A percentile compares a stretch with the other conserved stretches of the same genome.
Conservation (phyloP, 2,888 invertebrate species). For the Phrixothrix hirtus region DNA sequence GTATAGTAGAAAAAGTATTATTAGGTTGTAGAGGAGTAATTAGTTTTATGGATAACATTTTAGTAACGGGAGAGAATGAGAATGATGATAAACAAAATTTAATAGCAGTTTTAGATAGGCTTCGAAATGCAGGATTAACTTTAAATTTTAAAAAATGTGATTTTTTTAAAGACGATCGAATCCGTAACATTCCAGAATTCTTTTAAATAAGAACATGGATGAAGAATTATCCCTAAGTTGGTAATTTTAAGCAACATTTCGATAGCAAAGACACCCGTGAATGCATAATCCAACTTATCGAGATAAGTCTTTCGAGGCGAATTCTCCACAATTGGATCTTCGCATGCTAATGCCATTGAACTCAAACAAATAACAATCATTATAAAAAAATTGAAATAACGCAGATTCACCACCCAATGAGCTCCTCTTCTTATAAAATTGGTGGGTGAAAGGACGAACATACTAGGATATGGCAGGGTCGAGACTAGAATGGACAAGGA, state of each 20-base stretch:
- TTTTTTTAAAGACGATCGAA: no score
- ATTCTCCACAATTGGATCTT: constrained; percentile 96
- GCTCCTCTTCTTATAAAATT: constrained; percentile 97
- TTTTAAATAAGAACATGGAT: constrained; percentile 95
- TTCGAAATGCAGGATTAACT: no score
- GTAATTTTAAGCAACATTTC: constrained; percentile 96
- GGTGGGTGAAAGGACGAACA: constrained; percentile 99
- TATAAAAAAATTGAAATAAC: constrained; percentile 99
- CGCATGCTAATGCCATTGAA: constrained; percentile 98
- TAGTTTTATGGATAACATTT: no score
- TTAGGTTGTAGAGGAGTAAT: no score
- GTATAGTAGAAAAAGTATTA: no score
- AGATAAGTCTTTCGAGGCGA: constrained; percentile 85
- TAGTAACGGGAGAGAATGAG: no score
- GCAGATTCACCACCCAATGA: constrained; percentile 99
- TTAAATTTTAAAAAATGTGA: no score
- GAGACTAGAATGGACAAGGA: no score
- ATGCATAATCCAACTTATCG: constrained; percentile 99
- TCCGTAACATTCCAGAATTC: constrained; percentile 99
- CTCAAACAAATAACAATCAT: constrained; percentile 99
- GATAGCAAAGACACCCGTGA: constrained; percentile 99
- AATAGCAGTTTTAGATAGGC: no score
- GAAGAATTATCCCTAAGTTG: constrained; percentile 94
- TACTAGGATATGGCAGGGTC: constrained; percentile 99
- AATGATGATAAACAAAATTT: no score